A percentile compares a stretch with the other conserved stretches of the same genome.
Evolutionary conservation across 2,888 invertebrate species (phyloP).

Genomic region (Stenotaenia linearis): DNA sequence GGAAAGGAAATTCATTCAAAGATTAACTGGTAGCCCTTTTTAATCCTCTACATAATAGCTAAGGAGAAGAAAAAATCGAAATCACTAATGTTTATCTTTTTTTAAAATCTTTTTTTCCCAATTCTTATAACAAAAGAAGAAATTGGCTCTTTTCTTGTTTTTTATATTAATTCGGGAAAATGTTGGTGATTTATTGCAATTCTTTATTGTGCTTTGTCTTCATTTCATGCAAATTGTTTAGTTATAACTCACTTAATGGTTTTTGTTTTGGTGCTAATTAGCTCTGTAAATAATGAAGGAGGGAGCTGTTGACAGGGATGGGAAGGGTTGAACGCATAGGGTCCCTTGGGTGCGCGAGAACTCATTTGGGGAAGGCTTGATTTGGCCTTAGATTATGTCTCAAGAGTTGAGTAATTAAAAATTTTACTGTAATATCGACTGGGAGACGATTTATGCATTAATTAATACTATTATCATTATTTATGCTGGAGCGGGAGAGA

Average conservation of each 20-base stretch:
- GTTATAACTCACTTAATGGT: constrained; percentile 27
- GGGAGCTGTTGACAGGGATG: constrained; percentile 7
- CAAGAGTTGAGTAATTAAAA: constrained; percentile 29
- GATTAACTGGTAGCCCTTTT: neutral
- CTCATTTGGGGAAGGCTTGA: constrained; percentile 14
- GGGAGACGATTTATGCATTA: constrained; percentile 29
- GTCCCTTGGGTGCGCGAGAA: neutral
- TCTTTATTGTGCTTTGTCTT: constrained; percentile 21
- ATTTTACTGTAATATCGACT: constrained; percentile 28
- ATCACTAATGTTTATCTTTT: neutral
- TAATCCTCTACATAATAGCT: neutral
- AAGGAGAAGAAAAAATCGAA: neutral
- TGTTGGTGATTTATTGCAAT: neutral
- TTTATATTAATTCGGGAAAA: neutral
- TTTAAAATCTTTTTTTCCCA: no score
- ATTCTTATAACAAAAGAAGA: no score
- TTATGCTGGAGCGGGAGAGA: constrained; percentile 14
- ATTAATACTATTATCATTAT: constrained; percentile 31
- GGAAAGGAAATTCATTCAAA: neutral
- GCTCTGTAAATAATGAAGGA: constrained; percentile 26
- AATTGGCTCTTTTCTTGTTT: neutral
- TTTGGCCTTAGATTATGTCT: constrained; percentile 24
- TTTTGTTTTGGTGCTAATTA: constrained; percentile 32
- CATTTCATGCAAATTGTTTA: constrained; percentile 30
- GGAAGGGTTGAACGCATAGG: constrained; percentile 12